phyloP scores from a whole-genome alignment of 2,113 vertebrate genomes.

The Mustela nigripes region DNA sequence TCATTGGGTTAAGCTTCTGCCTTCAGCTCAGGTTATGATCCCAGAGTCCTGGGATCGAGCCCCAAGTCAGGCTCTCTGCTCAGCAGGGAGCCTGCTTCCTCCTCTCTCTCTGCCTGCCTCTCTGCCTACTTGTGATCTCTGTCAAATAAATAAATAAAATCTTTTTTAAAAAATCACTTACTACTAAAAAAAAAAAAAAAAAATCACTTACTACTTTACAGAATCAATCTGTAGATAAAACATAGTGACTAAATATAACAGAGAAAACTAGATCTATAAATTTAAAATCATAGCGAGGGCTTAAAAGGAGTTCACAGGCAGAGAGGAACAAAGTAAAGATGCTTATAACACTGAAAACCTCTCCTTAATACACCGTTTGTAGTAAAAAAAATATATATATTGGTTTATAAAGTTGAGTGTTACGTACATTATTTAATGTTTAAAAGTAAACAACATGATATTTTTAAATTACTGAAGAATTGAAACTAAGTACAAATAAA shows the following conservation, averaged over 20 bases:
- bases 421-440: neutral
- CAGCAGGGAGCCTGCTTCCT: too few species aligned
- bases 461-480: neutral
- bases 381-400: neutral
- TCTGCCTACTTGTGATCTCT: too few species aligned
- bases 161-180: neutral
- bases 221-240: neutral
- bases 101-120: too few species aligned
- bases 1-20: too few species aligned
- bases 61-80: too few species aligned
- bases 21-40: too few species aligned
- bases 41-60: too few species aligned
- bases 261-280: neutral
- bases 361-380: neutral
- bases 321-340: neutral
- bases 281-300: neutral
- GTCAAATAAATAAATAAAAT: too few species aligned
- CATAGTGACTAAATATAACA: neutral
- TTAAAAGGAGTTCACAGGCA: neutral
- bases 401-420: neutral
- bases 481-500: conserved; percentile 1
- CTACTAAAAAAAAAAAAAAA: too few species aligned
- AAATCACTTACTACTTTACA: neutral
- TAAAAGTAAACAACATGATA: neutral
- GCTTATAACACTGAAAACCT: neutral